Percentiles rank a stretch among this genome's conserved stretches.
phyloP scores from a whole-genome alignment of 2,797 vertebrate species.

The Arnoldichthys spilopterus region DNA sequence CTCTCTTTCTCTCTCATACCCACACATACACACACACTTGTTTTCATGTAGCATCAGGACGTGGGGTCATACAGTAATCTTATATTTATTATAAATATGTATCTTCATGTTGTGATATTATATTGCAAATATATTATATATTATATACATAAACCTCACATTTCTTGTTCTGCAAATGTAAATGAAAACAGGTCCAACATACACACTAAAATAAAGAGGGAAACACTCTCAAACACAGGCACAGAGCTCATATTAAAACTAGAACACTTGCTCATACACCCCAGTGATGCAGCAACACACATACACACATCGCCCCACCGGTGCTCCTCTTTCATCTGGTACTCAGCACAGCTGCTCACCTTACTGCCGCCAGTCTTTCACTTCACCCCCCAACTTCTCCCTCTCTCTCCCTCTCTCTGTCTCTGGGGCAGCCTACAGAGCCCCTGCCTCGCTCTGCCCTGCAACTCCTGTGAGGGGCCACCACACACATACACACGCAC shows the following conservation, averaged over 20 bases:
- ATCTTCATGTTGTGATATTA: too few relatives aligned
- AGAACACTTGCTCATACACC: constrained; percentile 30
- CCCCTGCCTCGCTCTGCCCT: constrained; percentile 36
- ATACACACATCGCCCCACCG: constrained; percentile 62
- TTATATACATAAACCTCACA: too few relatives aligned
- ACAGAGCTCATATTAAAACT: constrained; percentile 34
- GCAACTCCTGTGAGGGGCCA: constrained; percentile 64
- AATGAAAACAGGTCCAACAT: constrained; percentile 17
- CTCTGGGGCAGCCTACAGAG: constrained; percentile 8
- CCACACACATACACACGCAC: constrained; percentile 30
- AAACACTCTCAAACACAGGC: constrained; percentile 25
- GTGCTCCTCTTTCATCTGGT: constrained; percentile 74
- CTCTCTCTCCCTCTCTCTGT: constrained; percentile 44
- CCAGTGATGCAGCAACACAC: constrained; percentile 30
- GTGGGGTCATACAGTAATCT: too few relatives aligned
- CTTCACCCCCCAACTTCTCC: constrained; percentile 73
- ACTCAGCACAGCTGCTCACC: constrained; percentile 79
- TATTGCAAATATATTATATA: too few relatives aligned
- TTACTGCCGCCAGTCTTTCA: constrained; percentile 75
- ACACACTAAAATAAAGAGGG: constrained; percentile 13
- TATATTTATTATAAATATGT: too few relatives aligned
- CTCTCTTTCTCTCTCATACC: constrained; percentile 24
- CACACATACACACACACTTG: constrained; percentile 15
- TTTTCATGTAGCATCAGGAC: too few relatives aligned
- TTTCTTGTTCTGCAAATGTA: too few relatives aligned